Base-by-base conservation (phyloP, 2,888 invertebrate species). In the Drosophila setosimentum region DNA sequence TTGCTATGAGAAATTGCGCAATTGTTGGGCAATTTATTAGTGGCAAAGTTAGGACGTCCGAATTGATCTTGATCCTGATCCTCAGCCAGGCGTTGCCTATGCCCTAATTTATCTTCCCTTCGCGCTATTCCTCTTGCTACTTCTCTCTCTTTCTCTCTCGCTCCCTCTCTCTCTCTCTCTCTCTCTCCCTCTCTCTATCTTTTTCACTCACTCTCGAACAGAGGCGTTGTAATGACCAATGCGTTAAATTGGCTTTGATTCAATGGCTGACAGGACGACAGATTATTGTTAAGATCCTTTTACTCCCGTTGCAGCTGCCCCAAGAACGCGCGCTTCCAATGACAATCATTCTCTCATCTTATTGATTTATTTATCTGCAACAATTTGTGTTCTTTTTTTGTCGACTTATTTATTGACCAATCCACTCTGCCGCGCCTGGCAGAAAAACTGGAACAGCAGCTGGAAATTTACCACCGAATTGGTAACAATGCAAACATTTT, bases 11-110 rank as follows among this genome's bases (percentile, higher is more conserved):
- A 91, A 91, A 91, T 92, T 91, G 83, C 80, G 74, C 88, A 91
- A 91, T 91, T 91, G 89, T 90, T 78, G 74, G 68, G 88, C 87
- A 90, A 91, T 91, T 91, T 90, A 91, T 90, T 91, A 83, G 80
- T 66, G 79, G 69, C 66, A 54, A 50, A 53, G 37, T 53, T 32
- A 24, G 40, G 53, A 48, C 51, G 42, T 42, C 32, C 58, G 58
- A 58, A 54, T 50, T 40, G 68, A 64, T 73, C 49, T 58, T 32
- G 42, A 24, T 58, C 59, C 37, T 37, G 45, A 24, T 45, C n/a
- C 35, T 21, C 42, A 35, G 21, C 27, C 21, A 49, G 67, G 62
- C 62, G 59, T 67, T 70, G 45, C 68, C 66, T 62, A 55, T 82
- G 89, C 82, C 89, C 86, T 86, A 86, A 86, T 86, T 86, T 85